Percentiles rank a stretch among this genome's conserved stretches.
Evolutionary conservation across 2,888 invertebrate genomes (phyloP).

Genomic region (Aplocera efformata): DNA sequence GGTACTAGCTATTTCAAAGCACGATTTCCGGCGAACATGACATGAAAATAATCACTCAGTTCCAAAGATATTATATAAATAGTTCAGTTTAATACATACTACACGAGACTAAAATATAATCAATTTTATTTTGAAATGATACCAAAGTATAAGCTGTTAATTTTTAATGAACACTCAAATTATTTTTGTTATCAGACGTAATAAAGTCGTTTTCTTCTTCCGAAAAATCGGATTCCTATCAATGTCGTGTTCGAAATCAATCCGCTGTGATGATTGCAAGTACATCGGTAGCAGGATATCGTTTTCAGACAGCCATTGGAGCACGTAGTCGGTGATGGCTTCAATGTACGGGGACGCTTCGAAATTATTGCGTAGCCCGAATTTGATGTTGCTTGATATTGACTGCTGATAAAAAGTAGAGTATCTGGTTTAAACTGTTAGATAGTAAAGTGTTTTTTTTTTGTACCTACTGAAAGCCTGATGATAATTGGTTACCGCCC

Average conservation of each 20-base stretch:
- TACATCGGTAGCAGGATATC: slow-evolving; percentile 61
- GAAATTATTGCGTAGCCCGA: slow-evolving; percentile 46
- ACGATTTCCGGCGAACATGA: too few relatives aligned
- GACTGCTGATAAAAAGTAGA: too few relatives aligned
- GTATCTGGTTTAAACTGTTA: too few relatives aligned
- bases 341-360: slow-evolving; percentile 55
- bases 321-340: slow-evolving; percentile 57
- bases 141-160: background rate
- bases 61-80: too few relatives aligned
- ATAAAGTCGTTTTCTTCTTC: slow-evolving; percentile 29
- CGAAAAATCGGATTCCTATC: slow-evolving; percentile 41
- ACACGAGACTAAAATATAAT: too few relatives aligned
- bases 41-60: too few relatives aligned
- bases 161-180: slow-evolving; percentile 20
- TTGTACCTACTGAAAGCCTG: too few relatives aligned
- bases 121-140: background rate
- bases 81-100: too few relatives aligned
- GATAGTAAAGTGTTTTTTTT: too few relatives aligned
- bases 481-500: too few relatives aligned
- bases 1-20: too few relatives aligned
- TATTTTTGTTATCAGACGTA: slow-evolving; percentile 36
- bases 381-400: slow-evolving; percentile 26
- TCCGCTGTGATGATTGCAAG: slow-evolving; percentile 43
- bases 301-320: slow-evolving; percentile 62
- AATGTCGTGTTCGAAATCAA: slow-evolving; percentile 36